These are phyloP conservation scores for Planiliza haematocheilus DNA, from an alignment of 2,113 vertebrate genomes.

Conservation along the genomic window DNA sequence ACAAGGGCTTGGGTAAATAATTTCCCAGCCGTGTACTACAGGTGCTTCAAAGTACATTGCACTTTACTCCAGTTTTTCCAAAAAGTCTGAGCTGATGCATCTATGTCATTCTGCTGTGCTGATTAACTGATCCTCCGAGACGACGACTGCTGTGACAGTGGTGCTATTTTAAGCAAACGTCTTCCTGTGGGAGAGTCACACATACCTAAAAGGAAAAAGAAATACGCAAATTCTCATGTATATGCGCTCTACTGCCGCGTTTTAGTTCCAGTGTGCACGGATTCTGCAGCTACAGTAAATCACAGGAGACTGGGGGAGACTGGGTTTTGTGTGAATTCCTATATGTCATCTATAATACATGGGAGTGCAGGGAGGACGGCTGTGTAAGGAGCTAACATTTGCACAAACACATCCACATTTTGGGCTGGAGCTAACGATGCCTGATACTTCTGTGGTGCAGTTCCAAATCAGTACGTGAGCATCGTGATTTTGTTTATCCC, in stretches of 20 bases:
- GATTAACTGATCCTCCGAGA: neutral
- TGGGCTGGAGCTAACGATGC: neutral
- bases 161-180: neutral
- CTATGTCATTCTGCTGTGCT: neutral
- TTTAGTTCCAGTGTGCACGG: neutral
- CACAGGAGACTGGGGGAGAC: neutral
- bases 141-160: neutral
- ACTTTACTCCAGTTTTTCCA: neutral
- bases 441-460: neutral
- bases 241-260: neutral
- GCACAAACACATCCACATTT: neutral
- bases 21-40: neutral
- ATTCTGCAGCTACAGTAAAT: conserved; percentile 7
- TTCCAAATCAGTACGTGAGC: neutral
- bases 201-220: neutral
- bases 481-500: neutral
- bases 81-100: neutral
- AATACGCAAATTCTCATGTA: neutral
- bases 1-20: conserved; percentile 14
- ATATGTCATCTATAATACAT: conserved; percentile 4
- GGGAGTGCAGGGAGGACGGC: neutral
- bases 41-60: conserved; percentile 3
- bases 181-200: neutral
- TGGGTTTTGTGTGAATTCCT: conserved; percentile 10
- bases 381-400: neutral